Percentiles rank a stretch among this genome's conserved stretches.
These are phyloP conservation scores for Drosophila anceps DNA, from an alignment of 2,888 invertebrate genomes.

Conservation along the genomic window DNA sequence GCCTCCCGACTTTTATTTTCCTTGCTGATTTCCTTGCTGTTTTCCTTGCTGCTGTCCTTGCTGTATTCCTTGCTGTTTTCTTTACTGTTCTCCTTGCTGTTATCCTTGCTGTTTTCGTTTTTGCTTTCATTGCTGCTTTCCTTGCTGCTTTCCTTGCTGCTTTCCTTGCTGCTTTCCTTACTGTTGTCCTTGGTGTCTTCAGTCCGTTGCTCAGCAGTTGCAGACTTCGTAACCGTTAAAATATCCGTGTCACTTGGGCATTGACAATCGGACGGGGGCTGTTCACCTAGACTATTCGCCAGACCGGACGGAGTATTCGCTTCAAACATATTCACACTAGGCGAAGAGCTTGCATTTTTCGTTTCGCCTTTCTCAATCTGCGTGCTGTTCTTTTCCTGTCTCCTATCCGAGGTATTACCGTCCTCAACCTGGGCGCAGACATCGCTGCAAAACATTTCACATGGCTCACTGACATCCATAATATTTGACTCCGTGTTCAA, in stretches of 20 bases:
- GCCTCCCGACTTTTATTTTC: not conserved
- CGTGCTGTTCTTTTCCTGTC: too few species aligned
- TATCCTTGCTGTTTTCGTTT: not conserved
- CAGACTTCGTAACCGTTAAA: conserved; percentile 14
- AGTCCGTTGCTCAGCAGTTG: conserved; percentile 19
- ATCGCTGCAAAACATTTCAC: not conserved
- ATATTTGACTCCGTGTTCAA: not conserved
- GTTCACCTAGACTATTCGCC: not conserved
- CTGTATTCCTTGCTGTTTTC: not conserved
- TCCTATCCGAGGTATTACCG: not conserved
- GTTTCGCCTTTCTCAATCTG: too few species aligned
- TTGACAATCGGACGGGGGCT: not conserved
- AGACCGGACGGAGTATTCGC: too few species aligned
- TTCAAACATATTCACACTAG: not conserved
- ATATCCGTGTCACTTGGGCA: conserved; percentile 9
- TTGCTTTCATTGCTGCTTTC: not conserved
- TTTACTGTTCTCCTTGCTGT: not conserved
- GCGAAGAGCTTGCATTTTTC: not conserved
- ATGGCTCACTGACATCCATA: conserved; percentile 1
- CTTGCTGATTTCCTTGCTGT: not conserved
- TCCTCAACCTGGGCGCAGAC: not conserved
- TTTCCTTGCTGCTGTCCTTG: not conserved
- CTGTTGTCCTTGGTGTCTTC: not conserved
- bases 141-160: not conserved
- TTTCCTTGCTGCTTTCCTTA: not conserved